Evolutionary conservation across 2,113 vertebrate genomes (phyloP), one percentile per base, ranked within the genome.

Genomic region (Diphyllodes magnificus): DNA sequence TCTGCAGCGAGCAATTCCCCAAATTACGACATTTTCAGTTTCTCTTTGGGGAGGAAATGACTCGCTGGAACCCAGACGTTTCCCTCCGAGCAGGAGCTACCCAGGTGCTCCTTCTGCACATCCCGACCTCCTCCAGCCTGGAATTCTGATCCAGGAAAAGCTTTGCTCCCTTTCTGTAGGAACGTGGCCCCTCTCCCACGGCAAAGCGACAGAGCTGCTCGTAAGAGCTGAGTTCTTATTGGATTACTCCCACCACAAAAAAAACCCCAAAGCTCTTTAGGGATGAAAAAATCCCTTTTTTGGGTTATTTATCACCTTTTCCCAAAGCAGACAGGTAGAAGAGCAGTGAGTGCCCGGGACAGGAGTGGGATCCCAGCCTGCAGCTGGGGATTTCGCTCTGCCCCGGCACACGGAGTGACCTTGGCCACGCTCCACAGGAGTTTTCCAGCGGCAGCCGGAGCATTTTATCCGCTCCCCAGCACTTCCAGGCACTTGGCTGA

Each of bases 401-500:
- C 6, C 44, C 44, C 3, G 1, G 37, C 59, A 18, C 59, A 3
- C 0, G 2, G 5, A 8, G 31, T 3, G 24, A 37, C 56, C 86
- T 40, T 17, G 61, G 70, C 79, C 2, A 0, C 0, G 37, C 30
- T 69, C 65, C 5, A 1, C 1, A 0, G 0, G 8, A 24, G 15
- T 4, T 79, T 25, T 15, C 51, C 60, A 59, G 87, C 40, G 5
- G 1, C 37, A 65, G 14, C 60, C 15, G 6, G 27, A 70, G 33
- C 2, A 2, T 28, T 86, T 81, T 10, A 12, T 10, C 65, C 15
- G 2, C 61, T 85, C 30, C 73, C 1, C 5, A 65, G 53, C 65
- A 1, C 57, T 68, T 30, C 25, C 6, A 37, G 86, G 70, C 72
- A 17, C 30, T 28, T 2, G 22, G 90, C 80, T 13, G 47, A 59